Percentiles rank a stretch among this genome's conserved stretches.
These are phyloP conservation scores for Dioctria rufipes DNA, from an alignment of 2,888 invertebrate genomes.

Conservation along the genomic window DNA sequence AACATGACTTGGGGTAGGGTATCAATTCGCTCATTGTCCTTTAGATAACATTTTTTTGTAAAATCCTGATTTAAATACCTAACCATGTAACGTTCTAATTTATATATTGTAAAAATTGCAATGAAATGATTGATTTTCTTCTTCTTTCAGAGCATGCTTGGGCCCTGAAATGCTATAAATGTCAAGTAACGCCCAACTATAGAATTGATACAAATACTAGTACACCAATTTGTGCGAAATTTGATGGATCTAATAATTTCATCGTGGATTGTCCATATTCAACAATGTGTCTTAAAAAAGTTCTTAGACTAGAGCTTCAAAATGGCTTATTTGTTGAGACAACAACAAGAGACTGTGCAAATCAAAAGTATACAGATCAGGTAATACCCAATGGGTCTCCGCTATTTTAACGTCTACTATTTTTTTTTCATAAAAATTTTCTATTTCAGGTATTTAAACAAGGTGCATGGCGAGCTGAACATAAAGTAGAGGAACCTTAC, in stretches of 20 bases:
- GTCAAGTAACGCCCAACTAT: slow-evolving; percentile 76
- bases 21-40: too few relatives aligned
- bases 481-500: slow-evolving; percentile 80
- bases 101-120: not conserved
- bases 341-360: slow-evolving; percentile 79
- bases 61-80: not conserved
- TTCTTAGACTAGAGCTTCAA: slow-evolving; percentile 77
- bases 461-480: slow-evolving; percentile 78
- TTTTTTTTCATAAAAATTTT: not conserved
- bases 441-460: slow-evolving; percentile 70
- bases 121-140: not conserved
- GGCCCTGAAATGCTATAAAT: slow-evolving; percentile 82
- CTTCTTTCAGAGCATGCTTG: slow-evolving; percentile 63
- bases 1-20: not conserved
- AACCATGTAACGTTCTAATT: not conserved
- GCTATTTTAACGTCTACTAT: not conserved
- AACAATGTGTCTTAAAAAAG: slow-evolving; percentile 87
- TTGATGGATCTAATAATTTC: slow-evolving; percentile 80
- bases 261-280: slow-evolving; percentile 85
- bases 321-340: slow-evolving; percentile 73
- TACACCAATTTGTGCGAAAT: slow-evolving; percentile 81
- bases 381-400: slow-evolving; percentile 60
- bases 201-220: slow-evolving; percentile 74
- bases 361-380: slow-evolving; percentile 77
- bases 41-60: not conserved